Conservation (phyloP, 2,797 vertebrate species). For the Pseudomugil tenellus region DNA sequence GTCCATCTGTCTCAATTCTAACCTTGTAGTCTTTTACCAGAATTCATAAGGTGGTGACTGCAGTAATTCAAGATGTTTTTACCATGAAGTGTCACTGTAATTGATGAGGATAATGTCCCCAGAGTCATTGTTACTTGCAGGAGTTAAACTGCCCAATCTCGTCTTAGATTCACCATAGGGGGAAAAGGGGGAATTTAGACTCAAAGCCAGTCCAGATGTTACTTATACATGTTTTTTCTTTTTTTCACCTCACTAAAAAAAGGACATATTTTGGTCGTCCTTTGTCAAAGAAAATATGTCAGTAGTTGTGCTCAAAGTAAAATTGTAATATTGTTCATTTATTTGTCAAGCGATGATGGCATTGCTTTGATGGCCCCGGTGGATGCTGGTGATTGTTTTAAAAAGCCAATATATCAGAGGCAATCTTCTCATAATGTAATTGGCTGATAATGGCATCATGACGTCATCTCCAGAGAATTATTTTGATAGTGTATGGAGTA, state of each 20-base stretch:
- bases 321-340: conserved; percentile 47
- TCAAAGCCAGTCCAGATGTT: conserved; percentile 28
- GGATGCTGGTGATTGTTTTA: conserved; percentile 70
- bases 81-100: conserved; percentile 27
- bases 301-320: conserved; percentile 31
- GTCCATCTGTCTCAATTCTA: conserved; percentile 47
- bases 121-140: conserved; percentile 25
- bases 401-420: conserved; percentile 73
- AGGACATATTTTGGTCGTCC: conserved; percentile 5
- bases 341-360: conserved; percentile 41
- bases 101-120: conserved; percentile 54
- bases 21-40: conserved; percentile 63
- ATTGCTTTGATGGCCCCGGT: conserved; percentile 54
- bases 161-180: conserved; percentile 32
- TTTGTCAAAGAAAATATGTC: conserved; percentile 15
- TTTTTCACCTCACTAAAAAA: conserved; percentile 5
- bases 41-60: conserved; percentile 46
- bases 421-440: conserved; percentile 78
- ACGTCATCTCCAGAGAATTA: conserved; percentile 68
- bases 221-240: background rate
- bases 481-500: conserved; percentile 53
- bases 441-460: conserved; percentile 73
- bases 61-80: conserved; percentile 63
- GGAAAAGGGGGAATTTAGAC: background rate
- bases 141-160: conserved; percentile 43